phyloP scores from a whole-genome alignment of 2,888 invertebrate genomes.

The Trichopoda pennipes region DNA sequence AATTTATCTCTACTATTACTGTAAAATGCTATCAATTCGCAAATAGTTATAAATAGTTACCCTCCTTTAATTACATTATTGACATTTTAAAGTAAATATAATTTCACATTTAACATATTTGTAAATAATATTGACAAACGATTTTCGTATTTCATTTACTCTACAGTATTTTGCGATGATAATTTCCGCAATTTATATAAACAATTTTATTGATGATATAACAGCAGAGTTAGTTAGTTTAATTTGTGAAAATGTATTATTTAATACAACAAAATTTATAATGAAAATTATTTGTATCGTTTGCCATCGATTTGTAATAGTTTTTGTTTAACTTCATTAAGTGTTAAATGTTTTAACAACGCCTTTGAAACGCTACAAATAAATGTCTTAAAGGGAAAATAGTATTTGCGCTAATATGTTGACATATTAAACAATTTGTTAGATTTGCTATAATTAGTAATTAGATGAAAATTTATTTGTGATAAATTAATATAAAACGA shows the following conservation, averaged over 20 bases:
- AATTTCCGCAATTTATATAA: not conserved
- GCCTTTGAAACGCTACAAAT: not conserved
- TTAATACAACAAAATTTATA: constrained; percentile 3
- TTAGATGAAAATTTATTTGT: too few relatives aligned
- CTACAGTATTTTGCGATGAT: not conserved
- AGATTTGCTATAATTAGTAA: not conserved
- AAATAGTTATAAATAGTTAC: too few relatives aligned
- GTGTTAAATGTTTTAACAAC: not conserved
- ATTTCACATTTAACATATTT: constrained; percentile 2
- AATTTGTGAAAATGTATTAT: not conserved
- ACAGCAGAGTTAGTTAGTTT: not conserved
- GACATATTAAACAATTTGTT: constrained; percentile 4
- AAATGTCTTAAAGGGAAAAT: not conserved
- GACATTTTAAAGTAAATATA: constrained; percentile 40
- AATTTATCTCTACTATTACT: too few relatives aligned
- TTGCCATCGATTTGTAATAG: not conserved
- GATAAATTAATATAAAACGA: too few relatives aligned
- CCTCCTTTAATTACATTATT: constrained; percentile 12
- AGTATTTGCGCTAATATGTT: not conserved
- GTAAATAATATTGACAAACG: constrained; percentile 22
- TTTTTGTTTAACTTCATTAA: not conserved
- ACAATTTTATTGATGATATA: constrained; percentile 1
- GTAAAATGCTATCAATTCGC: too few relatives aligned
- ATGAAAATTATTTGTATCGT: constrained; percentile 13
- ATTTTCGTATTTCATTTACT: constrained; percentile 22